Percentiles rank a stretch among this genome's conserved stretches.
Evolutionary conservation across 2,797 vertebrate species (phyloP).

Genomic region (Ispidina picta): DNA sequence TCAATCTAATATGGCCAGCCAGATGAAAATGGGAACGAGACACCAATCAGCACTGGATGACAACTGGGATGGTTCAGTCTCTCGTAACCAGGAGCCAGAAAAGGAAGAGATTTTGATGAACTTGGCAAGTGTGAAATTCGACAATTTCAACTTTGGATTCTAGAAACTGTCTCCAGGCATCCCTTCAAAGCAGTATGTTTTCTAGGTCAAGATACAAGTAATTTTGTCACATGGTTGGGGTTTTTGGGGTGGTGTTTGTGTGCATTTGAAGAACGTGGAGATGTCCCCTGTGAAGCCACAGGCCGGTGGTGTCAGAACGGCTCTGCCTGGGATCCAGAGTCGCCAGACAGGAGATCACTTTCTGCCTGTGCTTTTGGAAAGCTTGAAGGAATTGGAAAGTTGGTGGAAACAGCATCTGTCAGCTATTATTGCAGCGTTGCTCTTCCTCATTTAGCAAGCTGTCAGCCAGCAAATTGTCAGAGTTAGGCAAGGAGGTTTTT

Average conservation of each 20-base stretch:
- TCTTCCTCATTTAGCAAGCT: constrained; percentile 60
- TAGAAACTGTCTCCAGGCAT: background rate
- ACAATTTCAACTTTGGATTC: background rate
- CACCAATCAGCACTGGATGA: background rate
- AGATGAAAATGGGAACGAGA: background rate
- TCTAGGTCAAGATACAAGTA: background rate
- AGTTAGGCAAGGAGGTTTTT: constrained; percentile 12
- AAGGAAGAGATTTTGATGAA: background rate
- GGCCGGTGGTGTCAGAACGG: background rate
- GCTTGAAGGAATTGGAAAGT: constrained; percentile 4
- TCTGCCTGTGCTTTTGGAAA: background rate
- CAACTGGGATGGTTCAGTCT: background rate
- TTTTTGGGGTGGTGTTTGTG: background rate
- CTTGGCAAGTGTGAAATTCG: background rate
- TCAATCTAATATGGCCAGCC: background rate
- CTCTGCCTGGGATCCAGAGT: background rate
- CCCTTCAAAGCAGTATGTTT: background rate
- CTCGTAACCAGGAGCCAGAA: background rate
- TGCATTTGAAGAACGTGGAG: background rate
- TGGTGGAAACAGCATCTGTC: constrained; percentile 61
- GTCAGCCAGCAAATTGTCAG: constrained; percentile 46
- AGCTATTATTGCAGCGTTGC: constrained; percentile 37
- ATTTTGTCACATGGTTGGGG: background rate
- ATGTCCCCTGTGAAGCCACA: background rate
- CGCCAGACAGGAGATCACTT: background rate